Base-by-base conservation (phyloP, 2,888 invertebrate species). In the Dinocampus coccinellae region DNA sequence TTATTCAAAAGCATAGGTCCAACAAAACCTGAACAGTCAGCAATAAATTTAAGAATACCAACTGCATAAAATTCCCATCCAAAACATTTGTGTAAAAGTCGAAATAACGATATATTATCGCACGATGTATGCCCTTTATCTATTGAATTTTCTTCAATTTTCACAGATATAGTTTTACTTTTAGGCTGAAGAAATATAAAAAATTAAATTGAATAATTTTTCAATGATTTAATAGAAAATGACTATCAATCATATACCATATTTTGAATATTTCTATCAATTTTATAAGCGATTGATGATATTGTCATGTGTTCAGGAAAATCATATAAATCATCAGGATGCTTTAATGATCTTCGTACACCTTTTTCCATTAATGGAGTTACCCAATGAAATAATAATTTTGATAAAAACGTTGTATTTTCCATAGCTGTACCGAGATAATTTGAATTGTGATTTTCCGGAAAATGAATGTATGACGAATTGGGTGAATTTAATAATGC, bases 371-470 rank as follows among this genome's bases (percentile, higher is more conserved):
- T 93, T 69, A 98, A 88, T 1, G 95, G 94, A 76, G 93, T 91
- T 1, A 97, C 96, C 98, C 98, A 98, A 73, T 92, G 90, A 85
- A 98, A 96, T 26, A 93, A 87, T n/a, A 97, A 88, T 82, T 92
- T 92, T 0, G 96, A 95, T 1, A 93, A 81, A 82, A 90, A 90
- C 67, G 91, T 91, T 13, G 90, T 89, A 75, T 93, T 91, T 87
- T 96, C 95, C 91, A 96, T 94, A 1, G 96, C 96, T 67, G 93
- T 92, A 0, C 96, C 96, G 76, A 96, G 88, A 78, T 93, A 91
- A 72, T 89, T 90, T 78, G 94, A 93, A 84, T 95, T 91, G 11
- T 90, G 87, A 66, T 90, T 90, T 77, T 92, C 90, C 75, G 91
- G 90, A 78, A 95, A 93, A 72, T 92, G 89, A 22, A 91, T 89